Evolutionary conservation across 2,797 vertebrate species (phyloP), one percentile per base, ranked within the genome.

Genomic region (Falco berigora): DNA sequence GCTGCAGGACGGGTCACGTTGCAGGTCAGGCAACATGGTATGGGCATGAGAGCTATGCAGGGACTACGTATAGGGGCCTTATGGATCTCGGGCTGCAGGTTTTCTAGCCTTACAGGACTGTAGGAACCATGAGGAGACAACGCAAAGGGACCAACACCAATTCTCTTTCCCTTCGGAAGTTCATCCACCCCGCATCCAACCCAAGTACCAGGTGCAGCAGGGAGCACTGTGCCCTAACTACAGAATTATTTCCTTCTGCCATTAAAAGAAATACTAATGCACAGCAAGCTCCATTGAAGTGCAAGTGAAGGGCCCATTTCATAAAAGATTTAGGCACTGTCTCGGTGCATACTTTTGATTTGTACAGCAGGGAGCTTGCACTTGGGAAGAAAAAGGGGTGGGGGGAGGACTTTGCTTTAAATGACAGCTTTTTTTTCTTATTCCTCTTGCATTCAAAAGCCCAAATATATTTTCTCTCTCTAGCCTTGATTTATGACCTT

Each of bases 401-500:
- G 36, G 46, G 36, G 47, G 44, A 88, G 61, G 87, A 75, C 61
- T 73, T 50, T 50, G 15, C 71, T 93, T 88, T 91, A 90, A 94
- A 92, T 94, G 95, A 62, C 38, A 86, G 84, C 46, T 73, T 90
- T 80, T 40, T 96, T 90, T 92, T 62, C 11, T 58, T 85, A 44
- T 72, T 85, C 90, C 63, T 95, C 92, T 90, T 84, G 86, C 77
- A 95, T 96, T 93, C 49, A 90, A 92, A 93, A 97, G 77, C 61
- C 49, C 36, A 97, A 96, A 93, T 95, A 92, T 92, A 95, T 96
- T 93, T 94, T 95, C 15, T 42, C 62, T 94, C 38, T 90, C 67
- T 79, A 46, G 66, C 53, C 81, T 93, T 96, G 90, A 96, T 97
- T 97, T 96, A 96, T 96, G 94, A 93, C 93, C 96, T 96, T 95